phyloP scores from a whole-genome alignment of 1,140 invertebrate genomes.

The Neodiprion fabricii region DNA sequence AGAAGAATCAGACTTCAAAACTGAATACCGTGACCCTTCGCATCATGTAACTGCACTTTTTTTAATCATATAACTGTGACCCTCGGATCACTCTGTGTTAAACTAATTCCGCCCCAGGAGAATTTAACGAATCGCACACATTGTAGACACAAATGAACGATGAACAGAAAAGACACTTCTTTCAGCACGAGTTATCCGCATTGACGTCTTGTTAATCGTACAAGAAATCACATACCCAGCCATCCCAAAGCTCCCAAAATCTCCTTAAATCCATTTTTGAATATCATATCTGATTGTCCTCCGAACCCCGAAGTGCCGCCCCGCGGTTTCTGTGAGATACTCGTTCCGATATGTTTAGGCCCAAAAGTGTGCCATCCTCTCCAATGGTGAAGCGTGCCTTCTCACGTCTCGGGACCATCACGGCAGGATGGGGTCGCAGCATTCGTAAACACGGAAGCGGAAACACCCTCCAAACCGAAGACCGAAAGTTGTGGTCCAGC shows the following conservation, averaged over 20 bases:
- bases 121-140: too few species aligned
- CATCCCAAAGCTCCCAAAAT: not conserved
- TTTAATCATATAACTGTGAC: too few species aligned
- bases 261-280: slow-evolving; percentile 7
- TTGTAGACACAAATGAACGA: too few species aligned
- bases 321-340: slow-evolving; percentile 60
- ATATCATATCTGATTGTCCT: slow-evolving; percentile 27
- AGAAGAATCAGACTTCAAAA: too few species aligned
- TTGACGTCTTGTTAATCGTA: too few species aligned
- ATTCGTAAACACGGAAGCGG: slow-evolving; percentile 78
- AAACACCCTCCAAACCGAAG: slow-evolving; percentile 75
- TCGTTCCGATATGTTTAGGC: slow-evolving; percentile 67
- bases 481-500: slow-evolving; percentile 91
- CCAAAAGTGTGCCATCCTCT: slow-evolving; percentile 91
- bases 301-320: slow-evolving; percentile 54
- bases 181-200: too few species aligned
- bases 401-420: slow-evolving; percentile 85
- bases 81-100: too few species aligned
- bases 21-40: too few species aligned
- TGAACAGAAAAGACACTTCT: too few species aligned
- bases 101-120: too few species aligned
- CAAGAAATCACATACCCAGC: not conserved
- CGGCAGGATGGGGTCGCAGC: slow-evolving; percentile 87
- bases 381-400: slow-evolving; percentile 95
- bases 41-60: too few species aligned